Evolutionary conservation across 2,113 vertebrate genomes (phyloP).

Genomic region (Pithys albifrons): DNA sequence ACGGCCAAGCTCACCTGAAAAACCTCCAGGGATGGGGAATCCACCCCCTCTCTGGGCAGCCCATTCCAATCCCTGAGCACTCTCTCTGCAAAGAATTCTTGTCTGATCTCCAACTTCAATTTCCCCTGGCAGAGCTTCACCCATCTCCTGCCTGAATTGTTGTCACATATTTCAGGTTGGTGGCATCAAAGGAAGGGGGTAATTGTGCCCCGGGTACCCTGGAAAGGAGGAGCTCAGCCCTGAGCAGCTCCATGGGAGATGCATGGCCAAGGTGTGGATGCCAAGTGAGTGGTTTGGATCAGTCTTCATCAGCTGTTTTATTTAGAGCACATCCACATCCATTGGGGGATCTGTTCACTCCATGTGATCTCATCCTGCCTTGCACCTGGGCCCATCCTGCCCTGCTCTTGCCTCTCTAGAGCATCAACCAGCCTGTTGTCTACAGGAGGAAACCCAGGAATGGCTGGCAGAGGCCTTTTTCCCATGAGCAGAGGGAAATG

Average conservation of each 20-base stretch:
- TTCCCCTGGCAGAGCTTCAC: neutral
- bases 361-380: neutral
- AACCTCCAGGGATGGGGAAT: too few species aligned
- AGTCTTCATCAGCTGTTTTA: neutral
- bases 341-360: neutral
- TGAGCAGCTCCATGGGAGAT: rapidly evolving
- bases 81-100: too few species aligned
- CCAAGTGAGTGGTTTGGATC: neutral
- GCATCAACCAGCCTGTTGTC: neutral
- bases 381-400: neutral
- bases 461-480: neutral
- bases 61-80: too few species aligned
- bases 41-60: too few species aligned
- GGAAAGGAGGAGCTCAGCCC: neutral
- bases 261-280: neutral
- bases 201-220: neutral
- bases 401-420: neutral
- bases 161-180: neutral
- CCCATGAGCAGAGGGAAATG: neutral
- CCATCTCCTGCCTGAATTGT: neutral
- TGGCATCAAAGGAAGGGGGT: neutral
- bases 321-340: neutral
- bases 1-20: too few species aligned
- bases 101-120: too few species aligned
- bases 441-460: neutral